These are phyloP conservation scores for Oryzias sinensis DNA, from an alignment of 2,797 vertebrate genomes.

Conservation along the genomic window DNA sequence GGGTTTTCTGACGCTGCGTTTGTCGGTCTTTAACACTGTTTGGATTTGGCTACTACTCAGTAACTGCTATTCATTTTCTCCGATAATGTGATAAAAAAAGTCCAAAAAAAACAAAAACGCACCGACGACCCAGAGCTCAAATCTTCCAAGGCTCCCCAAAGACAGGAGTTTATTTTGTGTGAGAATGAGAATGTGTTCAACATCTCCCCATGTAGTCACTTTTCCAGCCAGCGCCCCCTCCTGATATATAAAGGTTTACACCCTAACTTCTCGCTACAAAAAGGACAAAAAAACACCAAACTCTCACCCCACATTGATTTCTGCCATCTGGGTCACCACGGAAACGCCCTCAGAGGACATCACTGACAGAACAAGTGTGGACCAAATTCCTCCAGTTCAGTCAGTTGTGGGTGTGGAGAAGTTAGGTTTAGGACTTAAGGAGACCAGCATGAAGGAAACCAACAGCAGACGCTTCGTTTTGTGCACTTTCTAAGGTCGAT, in stretches of 20 bases:
- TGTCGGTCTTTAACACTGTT: conserved; percentile 6
- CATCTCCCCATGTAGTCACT: conserved; percentile 43
- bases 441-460: conserved; percentile 58
- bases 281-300: conserved; percentile 8
- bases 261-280: conserved; percentile 5
- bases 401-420: conserved; percentile 34
- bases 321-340: conserved; percentile 28
- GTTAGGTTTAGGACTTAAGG: conserved; percentile 47
- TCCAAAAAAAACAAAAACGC: conserved; percentile 15
- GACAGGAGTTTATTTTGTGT: conserved; percentile 26
- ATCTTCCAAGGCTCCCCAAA: conserved; percentile 52
- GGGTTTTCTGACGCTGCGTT: conserved; percentile 11
- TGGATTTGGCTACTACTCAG: conserved; percentile 21
- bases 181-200: conserved; percentile 55
- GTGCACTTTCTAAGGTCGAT: conserved; percentile 53
- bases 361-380: conserved; percentile 34
- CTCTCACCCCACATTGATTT: conserved; percentile 6
- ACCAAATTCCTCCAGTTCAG: conserved; percentile 35
- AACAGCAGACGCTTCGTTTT: conserved; percentile 44
- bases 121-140: conserved; percentile 39
- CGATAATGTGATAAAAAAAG: conserved; percentile 23
- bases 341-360: conserved; percentile 41
- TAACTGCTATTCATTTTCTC: conserved; percentile 37
- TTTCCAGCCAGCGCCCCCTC: conserved; percentile 42
- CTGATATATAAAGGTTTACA: conserved; percentile 64